Evolutionary conservation across 2,888 invertebrate species (phyloP).

Genomic region (Seladonia tumulorum): DNA sequence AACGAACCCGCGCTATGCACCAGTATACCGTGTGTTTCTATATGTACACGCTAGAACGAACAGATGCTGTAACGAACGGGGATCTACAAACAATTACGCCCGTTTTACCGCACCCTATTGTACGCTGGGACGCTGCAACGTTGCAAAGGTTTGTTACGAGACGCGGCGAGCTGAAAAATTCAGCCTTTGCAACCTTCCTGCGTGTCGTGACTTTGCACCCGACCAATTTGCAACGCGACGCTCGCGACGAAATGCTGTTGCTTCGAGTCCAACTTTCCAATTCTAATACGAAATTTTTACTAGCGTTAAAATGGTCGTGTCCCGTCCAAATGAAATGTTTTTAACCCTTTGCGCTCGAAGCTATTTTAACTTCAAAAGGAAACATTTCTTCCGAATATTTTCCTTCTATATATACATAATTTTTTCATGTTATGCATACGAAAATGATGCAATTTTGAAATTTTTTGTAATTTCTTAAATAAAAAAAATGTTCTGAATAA

Average conservation of each 20-base stretch:
- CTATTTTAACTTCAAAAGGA: too few relatives aligned
- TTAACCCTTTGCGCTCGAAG: too few relatives aligned
- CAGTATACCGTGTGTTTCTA: not conserved
- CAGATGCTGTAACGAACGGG: constrained; percentile 4
- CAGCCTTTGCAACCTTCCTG: not conserved
- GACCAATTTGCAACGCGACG: not conserved
- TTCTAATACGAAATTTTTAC: too few relatives aligned
- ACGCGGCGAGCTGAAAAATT: not conserved
- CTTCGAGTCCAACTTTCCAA: too few relatives aligned
- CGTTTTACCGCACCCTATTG: not conserved
- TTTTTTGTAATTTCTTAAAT: too few relatives aligned
- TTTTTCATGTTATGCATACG: too few relatives aligned
- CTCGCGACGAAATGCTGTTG: not conserved
- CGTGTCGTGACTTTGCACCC: not conserved
- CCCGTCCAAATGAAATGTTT: too few relatives aligned
- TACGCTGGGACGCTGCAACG: not conserved
- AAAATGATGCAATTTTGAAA: too few relatives aligned
- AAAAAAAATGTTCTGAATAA: too few relatives aligned
- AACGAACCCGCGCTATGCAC: not conserved
- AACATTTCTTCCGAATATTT: too few relatives aligned
- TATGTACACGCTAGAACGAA: not conserved
- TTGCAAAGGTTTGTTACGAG: constrained; percentile 8
- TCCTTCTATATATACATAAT: too few relatives aligned
- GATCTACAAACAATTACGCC: not conserved
- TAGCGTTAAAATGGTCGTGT: too few relatives aligned